These are phyloP conservation scores for Thomomys bottae DNA, from an alignment of 2,113 vertebrate genomes.

Conservation along the genomic window DNA sequence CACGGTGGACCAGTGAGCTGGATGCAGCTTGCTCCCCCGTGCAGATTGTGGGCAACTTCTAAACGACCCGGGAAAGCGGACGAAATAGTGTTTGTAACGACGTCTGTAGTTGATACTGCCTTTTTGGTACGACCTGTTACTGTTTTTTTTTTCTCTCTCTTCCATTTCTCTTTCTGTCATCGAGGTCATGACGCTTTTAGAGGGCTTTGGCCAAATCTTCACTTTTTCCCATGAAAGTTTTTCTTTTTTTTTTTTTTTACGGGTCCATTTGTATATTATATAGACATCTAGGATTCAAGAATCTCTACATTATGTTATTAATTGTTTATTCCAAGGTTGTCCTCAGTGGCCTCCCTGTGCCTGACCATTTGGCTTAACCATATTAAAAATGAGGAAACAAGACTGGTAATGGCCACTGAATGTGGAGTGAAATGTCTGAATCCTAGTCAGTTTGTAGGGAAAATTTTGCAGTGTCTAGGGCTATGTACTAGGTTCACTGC, in stretches of 20 bases:
- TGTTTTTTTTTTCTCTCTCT: background rate
- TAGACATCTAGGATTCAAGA: background rate
- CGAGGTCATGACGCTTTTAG: background rate
- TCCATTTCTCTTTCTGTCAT: background rate
- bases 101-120: constrained; percentile 29
- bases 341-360: background rate
- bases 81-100: constrained; percentile 3
- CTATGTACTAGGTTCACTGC: too few species aligned
- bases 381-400: constrained; percentile 12
- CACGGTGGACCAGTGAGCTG: background rate
- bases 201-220: background rate
- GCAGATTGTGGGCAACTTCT: constrained; percentile 25
- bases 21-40: background rate
- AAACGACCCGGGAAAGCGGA: background rate
- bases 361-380: background rate
- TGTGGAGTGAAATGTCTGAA: constrained; percentile 35
- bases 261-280: background rate
- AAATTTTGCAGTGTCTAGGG: background rate
- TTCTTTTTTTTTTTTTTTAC: too few species aligned
- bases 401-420: constrained; percentile 2
- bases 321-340: background rate
- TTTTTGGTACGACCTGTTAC: constrained; percentile 36
- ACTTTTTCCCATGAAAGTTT: background rate
- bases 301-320: background rate
- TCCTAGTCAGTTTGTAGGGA: background rate